phyloP scores from a whole-genome alignment of 2,888 invertebrate genomes.

The Brachyptera putata region DNA sequence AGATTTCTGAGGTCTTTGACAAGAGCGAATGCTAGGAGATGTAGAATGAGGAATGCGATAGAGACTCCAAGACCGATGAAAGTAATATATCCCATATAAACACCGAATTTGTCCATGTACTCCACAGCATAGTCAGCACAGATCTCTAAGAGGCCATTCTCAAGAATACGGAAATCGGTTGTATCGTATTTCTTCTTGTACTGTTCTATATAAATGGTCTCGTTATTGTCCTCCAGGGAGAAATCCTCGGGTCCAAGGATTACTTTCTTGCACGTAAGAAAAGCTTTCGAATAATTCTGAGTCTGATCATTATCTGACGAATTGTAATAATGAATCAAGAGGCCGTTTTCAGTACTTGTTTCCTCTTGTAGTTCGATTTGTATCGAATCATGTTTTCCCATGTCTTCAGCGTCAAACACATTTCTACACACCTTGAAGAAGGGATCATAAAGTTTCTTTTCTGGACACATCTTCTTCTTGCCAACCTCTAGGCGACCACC shows the following conservation, averaged over 20 bases:
- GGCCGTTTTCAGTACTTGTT: background rate
- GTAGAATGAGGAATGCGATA: constrained; percentile 46
- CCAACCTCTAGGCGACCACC: constrained; percentile 40
- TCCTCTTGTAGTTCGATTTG: background rate
- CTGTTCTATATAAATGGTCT: constrained; percentile 41
- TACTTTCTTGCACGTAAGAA: constrained; percentile 42
- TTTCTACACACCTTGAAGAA: constrained; percentile 46
- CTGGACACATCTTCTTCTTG: constrained; percentile 32
- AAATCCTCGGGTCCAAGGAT: constrained; percentile 42
- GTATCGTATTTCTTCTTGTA: constrained; percentile 40
- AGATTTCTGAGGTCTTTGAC: constrained; percentile 49
- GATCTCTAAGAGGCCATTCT: constrained; percentile 42
- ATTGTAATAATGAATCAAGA: constrained; percentile 6
- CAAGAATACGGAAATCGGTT: constrained; percentile 40
- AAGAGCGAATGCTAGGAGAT: constrained; percentile 46
- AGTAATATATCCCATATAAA: constrained; percentile 42
- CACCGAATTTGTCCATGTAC: constrained; percentile 42
- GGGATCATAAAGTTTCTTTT: constrained; percentile 45
- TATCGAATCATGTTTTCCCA: constrained; percentile 26
- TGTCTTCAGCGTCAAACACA: constrained; percentile 38
- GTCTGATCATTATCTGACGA: constrained; percentile 23
- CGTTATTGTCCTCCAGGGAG: constrained; percentile 38
- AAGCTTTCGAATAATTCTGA: constrained; percentile 28
- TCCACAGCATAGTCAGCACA: constrained; percentile 39
- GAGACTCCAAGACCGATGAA: constrained; percentile 48